These are phyloP conservation scores for Erythrocercus mccallii DNA, from an alignment of 2,113 vertebrate species.

Conservation along the genomic window DNA sequence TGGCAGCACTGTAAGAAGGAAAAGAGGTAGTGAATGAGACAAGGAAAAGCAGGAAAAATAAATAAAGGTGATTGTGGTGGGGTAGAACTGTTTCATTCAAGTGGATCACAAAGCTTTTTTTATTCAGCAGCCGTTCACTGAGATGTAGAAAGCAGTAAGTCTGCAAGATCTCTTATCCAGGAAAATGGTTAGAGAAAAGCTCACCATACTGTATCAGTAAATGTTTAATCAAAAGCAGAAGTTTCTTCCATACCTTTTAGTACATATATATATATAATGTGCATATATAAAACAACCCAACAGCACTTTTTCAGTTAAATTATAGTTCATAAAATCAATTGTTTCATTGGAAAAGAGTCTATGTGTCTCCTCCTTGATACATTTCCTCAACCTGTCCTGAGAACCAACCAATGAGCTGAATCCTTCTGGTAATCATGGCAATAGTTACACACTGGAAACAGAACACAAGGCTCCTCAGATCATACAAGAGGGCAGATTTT, in stretches of 20 bases:
- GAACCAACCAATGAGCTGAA: not conserved
- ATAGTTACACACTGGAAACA: not conserved
- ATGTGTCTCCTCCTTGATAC: not conserved
- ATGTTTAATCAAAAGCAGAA: slow-evolving; percentile 43
- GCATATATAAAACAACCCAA: slow-evolving; percentile 24
- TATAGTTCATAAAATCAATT: slow-evolving; percentile 17
- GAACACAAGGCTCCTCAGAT: not conserved
- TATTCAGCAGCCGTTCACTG: slow-evolving; percentile 63
- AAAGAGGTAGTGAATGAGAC: slow-evolving; percentile 8
- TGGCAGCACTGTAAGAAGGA: slow-evolving; percentile 13
- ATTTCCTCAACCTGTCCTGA: not conserved
- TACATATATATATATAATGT: slow-evolving; percentile 12
- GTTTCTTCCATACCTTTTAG: slow-evolving; percentile 29
- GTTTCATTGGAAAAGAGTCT: slow-evolving; percentile 17
- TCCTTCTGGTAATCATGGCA: not conserved
- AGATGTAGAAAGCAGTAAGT: slow-evolving; percentile 27
- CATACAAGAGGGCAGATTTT: not conserved
- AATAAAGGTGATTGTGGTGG: not conserved
- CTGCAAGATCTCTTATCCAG: slow-evolving; percentile 15
- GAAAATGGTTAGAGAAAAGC: slow-evolving; percentile 7
- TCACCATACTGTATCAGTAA: slow-evolving; percentile 6
- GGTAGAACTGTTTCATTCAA: not conserved
- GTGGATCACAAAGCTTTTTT: slow-evolving; percentile 14
- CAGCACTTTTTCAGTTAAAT: slow-evolving; percentile 15
- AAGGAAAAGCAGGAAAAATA: not conserved